phyloP scores from a whole-genome alignment of 1,140 invertebrate genomes.

The Tetragonula clypearis region DNA sequence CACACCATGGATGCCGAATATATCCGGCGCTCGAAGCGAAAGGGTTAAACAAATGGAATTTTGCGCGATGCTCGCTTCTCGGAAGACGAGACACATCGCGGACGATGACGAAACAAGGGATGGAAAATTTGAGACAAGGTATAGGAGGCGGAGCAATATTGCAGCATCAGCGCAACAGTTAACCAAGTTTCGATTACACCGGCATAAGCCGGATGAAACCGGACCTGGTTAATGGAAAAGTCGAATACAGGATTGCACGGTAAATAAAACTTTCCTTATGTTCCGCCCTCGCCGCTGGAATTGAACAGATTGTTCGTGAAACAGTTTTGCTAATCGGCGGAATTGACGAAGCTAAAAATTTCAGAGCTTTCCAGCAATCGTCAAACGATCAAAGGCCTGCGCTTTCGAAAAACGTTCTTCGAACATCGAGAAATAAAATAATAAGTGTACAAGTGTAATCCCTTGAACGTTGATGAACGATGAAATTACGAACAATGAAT shows the following conservation, averaged over 20 bases:
- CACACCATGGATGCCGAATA: too few relatives aligned
- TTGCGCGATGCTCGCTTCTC: background rate
- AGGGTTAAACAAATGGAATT: too few relatives aligned
- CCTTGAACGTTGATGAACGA: too few relatives aligned
- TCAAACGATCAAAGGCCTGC: too few relatives aligned
- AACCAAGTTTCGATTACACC: slow-evolving; percentile 24
- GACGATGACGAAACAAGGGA: background rate
- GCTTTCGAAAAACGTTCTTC: too few relatives aligned
- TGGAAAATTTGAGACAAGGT: background rate
- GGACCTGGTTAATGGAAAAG: slow-evolving; percentile 11
- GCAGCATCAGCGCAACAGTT: slow-evolving; percentile 5
- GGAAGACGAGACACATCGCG: too few relatives aligned
- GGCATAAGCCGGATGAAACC: slow-evolving; percentile 2
- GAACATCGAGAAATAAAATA: too few relatives aligned
- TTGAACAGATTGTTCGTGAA: slow-evolving; percentile 7
- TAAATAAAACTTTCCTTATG: slow-evolving; percentile 30
- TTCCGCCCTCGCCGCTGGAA: background rate
- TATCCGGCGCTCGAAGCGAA: too few relatives aligned
- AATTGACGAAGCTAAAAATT: background rate
- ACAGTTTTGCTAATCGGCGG: background rate
- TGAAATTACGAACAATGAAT: too few relatives aligned
- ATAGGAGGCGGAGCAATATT: background rate
- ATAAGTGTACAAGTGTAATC: too few relatives aligned
- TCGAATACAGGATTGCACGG: background rate
- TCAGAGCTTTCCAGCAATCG: too few relatives aligned